A percentile compares a stretch with the other conserved stretches of the same genome.
Evolutionary conservation across 2,113 vertebrate species (phyloP).

Genomic region (Psammodynastes pulverulentus): DNA sequence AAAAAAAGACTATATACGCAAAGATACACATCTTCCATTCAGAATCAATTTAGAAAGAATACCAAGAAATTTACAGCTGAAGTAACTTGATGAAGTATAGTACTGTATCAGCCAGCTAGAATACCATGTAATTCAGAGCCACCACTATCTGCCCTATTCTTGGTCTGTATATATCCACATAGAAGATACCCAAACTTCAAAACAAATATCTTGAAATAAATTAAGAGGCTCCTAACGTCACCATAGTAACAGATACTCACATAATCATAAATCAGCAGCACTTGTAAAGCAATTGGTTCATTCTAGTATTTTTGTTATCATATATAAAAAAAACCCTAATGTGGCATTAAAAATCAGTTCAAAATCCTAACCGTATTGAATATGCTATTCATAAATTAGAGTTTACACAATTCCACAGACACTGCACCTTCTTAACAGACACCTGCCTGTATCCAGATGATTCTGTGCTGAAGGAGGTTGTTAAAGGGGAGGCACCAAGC

Average conservation of each 20-base stretch:
- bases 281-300: background rate
- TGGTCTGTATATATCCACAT: accelerated
- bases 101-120: background rate
- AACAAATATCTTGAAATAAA: background rate
- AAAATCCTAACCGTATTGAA: background rate
- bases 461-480: background rate
- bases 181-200: background rate
- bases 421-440: background rate
- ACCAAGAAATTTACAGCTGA: accelerated
- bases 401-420: background rate
- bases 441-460: background rate
- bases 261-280: background rate
- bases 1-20: background rate
- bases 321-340: background rate
- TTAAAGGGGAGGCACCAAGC: background rate
- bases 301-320: background rate
- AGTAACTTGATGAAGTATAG: background rate
- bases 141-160: background rate
- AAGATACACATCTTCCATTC: background rate
- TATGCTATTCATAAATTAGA: background rate
- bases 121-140: background rate
- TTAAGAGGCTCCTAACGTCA: background rate
- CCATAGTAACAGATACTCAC: background rate
- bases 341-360: background rate
- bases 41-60: background rate